These are phyloP conservation scores for Pseudomyrmex gracilis DNA, from an alignment of 1,140 invertebrate species.

Conservation along the genomic window DNA sequence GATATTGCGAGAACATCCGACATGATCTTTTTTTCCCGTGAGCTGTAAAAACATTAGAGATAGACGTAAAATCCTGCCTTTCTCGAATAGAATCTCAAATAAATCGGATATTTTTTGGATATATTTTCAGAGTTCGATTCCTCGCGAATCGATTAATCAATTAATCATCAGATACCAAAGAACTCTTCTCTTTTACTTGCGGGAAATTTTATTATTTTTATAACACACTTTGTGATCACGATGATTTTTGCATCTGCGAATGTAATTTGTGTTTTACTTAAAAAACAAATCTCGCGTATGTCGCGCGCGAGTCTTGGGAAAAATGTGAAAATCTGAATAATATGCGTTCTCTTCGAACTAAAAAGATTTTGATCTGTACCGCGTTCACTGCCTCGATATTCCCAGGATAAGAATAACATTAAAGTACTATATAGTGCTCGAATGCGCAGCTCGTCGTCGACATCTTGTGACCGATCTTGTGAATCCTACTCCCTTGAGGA, in stretches of 20 bases:
- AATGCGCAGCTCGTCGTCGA: slow-evolving; percentile 8
- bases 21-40: not conserved
- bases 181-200: too few relatives aligned
- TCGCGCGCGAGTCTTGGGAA: not conserved
- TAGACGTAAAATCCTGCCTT: not conserved
- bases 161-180: slow-evolving; percentile 9
- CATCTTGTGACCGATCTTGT: slow-evolving; percentile 9
- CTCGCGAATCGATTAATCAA: not conserved
- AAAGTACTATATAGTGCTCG: slow-evolving; percentile 13
- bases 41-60: not conserved
- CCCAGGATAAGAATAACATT: not conserved
- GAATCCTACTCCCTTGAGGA: not conserved
- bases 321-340: slow-evolving; percentile 3
- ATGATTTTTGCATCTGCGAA: not conserved
- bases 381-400: not conserved
- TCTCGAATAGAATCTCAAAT: slow-evolving; percentile 1
- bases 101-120: not conserved
- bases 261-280: not conserved
- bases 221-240: not conserved
- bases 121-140: too few relatives aligned
- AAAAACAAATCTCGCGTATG: not conserved
- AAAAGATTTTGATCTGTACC: not conserved
- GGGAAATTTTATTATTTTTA: not conserved
- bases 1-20: not conserved
- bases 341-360: not conserved